A percentile compares a stretch with the other conserved stretches of the same genome.
Evolutionary conservation across 1,140 invertebrate genomes (phyloP).

Genomic region (Penaeus vannamei): DNA sequence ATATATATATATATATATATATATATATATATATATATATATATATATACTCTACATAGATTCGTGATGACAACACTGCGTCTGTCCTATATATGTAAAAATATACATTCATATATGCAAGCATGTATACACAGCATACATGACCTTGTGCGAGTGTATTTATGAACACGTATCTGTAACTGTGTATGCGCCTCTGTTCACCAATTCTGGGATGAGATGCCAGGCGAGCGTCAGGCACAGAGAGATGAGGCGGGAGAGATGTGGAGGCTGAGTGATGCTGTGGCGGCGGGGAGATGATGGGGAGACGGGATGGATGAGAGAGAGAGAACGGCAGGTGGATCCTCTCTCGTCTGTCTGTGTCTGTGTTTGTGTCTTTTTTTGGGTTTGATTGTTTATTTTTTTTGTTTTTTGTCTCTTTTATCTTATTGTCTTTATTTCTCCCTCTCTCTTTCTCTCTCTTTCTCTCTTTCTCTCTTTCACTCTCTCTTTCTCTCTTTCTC

Average conservation of each 20-base stretch:
- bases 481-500: no score
- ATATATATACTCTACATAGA: neutral
- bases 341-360: neutral
- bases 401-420: no score
- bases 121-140: neutral
- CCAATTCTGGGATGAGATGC: no score
- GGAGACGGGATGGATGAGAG: neutral
- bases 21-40: conserved; percentile 1
- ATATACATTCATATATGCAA: neutral
- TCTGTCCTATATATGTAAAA: neutral
- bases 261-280: neutral
- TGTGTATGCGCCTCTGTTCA: no score
- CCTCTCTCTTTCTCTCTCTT: neutral
- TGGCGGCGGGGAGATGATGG: neutral
- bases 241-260: neutral
- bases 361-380: no score
- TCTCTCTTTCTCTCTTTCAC: no score
- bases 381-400: no score
- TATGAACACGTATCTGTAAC: neutral
- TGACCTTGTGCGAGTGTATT: neutral
- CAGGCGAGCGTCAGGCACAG: neutral
- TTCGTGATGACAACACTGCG: no score
- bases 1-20: neutral
- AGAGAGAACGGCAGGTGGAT: neutral
- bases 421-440: neutral